Base-by-base conservation (phyloP, 2,888 invertebrate genomes). In the Brenthis ino region DNA sequence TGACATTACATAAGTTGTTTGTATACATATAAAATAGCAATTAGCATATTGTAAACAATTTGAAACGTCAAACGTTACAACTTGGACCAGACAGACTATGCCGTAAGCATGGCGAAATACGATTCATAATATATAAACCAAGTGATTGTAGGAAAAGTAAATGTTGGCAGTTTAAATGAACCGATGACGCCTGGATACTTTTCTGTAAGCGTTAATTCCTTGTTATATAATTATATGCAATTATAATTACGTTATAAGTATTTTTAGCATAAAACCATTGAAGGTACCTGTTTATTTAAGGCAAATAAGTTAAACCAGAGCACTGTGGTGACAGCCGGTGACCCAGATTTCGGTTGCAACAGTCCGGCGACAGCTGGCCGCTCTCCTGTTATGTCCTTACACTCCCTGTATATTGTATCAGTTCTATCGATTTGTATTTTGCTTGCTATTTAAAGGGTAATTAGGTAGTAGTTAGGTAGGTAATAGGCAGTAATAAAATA, bases 301-400 rank as follows among this genome's bases (percentile, higher is more conserved):
- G 72, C 72, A 73, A 74, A 79, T 78, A 79, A 77, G 78, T 77
- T 78, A 77, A 78, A 71, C 71, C 72, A 73, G 77, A 76, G 72
- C 74, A 74, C 72, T 70, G 77, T 68, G 76, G 79, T 76, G 80
- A 79, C 80, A 77, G 77, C 75, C 74, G 63, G 72, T 72, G 79
- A 74, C 79, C 81, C 77, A 80, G 77, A 75, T 80, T 75, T 67
- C 67, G 71, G 72, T 80, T 80, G 79, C 81, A 77, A 77, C 77
- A 80, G 48, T 72, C 71, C 64, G 74, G 70, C 75, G 75, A 79
- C 76, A 76, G 70, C 72, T 75, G 73, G 65, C 75, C 73, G 68
- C 71, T 77, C 74, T 74, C 73, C 77, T 69, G 74, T 55, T 60
- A 63, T 61, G 56, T 57, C 57, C 69, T 68, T 70, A 67, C 58